Percentiles rank a stretch among this genome's conserved stretches.
Conservation (phyloP, 2,797 vertebrate species). For the Picus viridis region DNA sequence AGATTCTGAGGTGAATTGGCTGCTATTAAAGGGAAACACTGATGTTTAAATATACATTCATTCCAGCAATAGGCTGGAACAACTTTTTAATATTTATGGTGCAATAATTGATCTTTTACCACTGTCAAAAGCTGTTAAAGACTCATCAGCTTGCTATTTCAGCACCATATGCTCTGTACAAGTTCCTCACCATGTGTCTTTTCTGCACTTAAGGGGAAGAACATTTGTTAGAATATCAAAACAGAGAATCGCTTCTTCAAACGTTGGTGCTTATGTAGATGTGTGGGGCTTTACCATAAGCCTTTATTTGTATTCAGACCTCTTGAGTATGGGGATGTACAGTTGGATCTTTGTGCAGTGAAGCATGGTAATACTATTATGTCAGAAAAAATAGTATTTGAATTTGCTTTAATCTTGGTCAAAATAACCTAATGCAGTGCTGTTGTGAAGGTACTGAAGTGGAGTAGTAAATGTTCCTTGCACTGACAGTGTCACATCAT, state of each 20-base stretch:
- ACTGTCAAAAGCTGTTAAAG: constrained; percentile 76
- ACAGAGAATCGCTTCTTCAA: constrained; percentile 31
- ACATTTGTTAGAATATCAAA: constrained; percentile 71
- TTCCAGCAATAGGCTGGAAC: constrained; percentile 48
- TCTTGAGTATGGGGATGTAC: background rate
- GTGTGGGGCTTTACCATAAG: background rate
- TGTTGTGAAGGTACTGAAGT: background rate
- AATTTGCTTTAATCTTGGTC: background rate
- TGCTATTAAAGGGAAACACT: constrained; percentile 52
- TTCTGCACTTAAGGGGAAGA: constrained; percentile 59
- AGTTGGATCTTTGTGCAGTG: background rate
- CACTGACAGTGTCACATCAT: background rate
- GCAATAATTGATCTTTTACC: constrained; percentile 76
- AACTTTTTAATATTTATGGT: constrained; percentile 77
- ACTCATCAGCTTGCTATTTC: constrained; percentile 72
- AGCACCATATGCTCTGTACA: constrained; percentile 74
- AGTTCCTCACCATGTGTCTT: constrained; percentile 70
- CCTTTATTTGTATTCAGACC: background rate
- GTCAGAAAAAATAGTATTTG: background rate
- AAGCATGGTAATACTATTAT: background rate
- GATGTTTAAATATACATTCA: constrained; percentile 63
- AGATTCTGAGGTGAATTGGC: constrained; percentile 39
- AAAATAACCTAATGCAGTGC: no score
- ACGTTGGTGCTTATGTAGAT: background rate
- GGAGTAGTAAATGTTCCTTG: background rate